Evolutionary conservation across 2,113 vertebrate species (phyloP).

Genomic region (Notothenia coriiceps): DNA sequence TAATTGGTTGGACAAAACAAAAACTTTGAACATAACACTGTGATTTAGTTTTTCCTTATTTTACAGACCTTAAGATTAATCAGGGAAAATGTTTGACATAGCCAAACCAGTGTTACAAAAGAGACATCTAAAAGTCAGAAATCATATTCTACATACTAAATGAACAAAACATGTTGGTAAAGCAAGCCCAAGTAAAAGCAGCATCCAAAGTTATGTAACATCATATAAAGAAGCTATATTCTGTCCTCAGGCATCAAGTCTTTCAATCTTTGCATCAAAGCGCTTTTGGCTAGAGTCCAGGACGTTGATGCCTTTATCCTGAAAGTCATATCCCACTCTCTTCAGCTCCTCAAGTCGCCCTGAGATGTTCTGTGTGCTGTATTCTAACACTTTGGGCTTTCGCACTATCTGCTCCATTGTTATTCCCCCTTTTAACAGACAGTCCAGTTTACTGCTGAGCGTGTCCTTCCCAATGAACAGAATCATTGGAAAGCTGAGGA

Average conservation of each 20-base stretch:
- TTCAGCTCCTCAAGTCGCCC: constrained; percentile 78
- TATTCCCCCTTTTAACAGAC: constrained; percentile 81
- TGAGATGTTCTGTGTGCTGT: constrained; percentile 79
- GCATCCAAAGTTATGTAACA: background rate
- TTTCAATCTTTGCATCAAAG: constrained; percentile 83
- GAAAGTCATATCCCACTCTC: constrained; percentile 81
- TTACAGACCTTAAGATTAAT: background rate
- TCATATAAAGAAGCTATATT: constrained; percentile 3
- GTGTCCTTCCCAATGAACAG: constrained; percentile 79
- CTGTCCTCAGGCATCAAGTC: constrained; percentile 41
- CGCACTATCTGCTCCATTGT: constrained; percentile 76
- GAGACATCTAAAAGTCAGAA: background rate
- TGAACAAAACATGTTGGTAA: background rate
- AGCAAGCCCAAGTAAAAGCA: background rate
- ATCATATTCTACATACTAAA: background rate
- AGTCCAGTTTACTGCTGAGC: constrained; percentile 84
- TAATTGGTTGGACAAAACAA: background rate
- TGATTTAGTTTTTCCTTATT: background rate
- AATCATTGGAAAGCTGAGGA: constrained; percentile 72
- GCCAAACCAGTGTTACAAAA: background rate
- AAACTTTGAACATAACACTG: background rate
- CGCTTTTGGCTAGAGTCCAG: constrained; percentile 81
- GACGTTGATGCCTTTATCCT: constrained; percentile 79
- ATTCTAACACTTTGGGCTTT: constrained; percentile 81
- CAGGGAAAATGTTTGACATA: no score